Base-by-base conservation (phyloP, 2,797 vertebrate species). In the Scleropages formosus region DNA sequence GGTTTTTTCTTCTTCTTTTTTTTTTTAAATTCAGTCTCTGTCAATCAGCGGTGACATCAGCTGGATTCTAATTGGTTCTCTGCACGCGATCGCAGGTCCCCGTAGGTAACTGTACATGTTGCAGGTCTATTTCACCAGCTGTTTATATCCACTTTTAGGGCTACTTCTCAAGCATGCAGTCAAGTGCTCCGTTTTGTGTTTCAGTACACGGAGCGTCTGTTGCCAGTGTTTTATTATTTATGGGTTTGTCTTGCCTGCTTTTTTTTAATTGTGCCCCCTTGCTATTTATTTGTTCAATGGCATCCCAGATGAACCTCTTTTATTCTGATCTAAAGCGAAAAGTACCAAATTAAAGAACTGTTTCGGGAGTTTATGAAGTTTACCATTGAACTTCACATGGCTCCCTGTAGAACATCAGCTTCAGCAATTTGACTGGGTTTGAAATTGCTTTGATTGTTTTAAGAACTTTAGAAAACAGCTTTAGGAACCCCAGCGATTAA, bases 261-360 rank as follows among this genome's bases (percentile, higher is more conserved):
- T 62, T n/a, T 67, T 53, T 18, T 78, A 72, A 77, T 79, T 73
- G 73, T 76, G 8, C 31, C 69, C 60, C 68, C 20, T 59, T 68
- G 18, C 60, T 69, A 39, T 78, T 80, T 61, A 76, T 82, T 75
- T 80, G 69, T 68, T 27, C 67, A 75, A 66, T 58, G 8, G 64
- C 61, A 27, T 63, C 31, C 59, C 66, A 15, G 39, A 47, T 63
- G 60, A 77, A 74, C 65, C 31, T n/a, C 7, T 69, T 16, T 73
- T 51, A 47, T 51, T 60, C 20, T 26, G n/a, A 18, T 60, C 46
- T 70, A 74, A 20, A 74, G 66, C 66, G 24, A 73, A 64, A 77
- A 75, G 73, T 20, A 49, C 46, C 46, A 63, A 77, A 75, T 77
- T 77, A 78, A 68, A 74, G 53, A 60, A 56, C 64, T 51, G 22